Conservation (phyloP, 2,113 vertebrate genomes). For the Canis aureus region DNA sequence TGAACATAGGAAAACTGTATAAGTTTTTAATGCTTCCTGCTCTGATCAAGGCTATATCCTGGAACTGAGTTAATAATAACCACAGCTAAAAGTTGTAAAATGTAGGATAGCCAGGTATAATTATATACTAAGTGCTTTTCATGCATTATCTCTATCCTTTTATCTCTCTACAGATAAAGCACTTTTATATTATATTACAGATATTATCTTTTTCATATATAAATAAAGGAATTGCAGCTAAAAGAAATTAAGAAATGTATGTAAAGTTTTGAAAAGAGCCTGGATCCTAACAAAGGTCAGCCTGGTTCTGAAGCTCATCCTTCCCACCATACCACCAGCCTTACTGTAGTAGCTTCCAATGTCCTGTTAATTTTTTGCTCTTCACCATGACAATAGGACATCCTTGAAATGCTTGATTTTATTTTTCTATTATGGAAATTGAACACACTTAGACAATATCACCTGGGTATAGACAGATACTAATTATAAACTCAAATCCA, state of each 20-base stretch:
- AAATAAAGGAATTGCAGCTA: background rate
- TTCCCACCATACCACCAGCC: background rate
- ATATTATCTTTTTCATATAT: background rate
- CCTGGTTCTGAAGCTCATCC: background rate
- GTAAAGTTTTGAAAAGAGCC: background rate
- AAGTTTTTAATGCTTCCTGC: background rate
- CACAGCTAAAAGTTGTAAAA: background rate
- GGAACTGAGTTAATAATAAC: background rate
- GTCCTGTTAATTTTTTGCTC: background rate
- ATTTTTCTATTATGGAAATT: background rate
- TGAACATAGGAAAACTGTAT: background rate
- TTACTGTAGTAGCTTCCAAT: background rate
- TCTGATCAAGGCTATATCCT: background rate
- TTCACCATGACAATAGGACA: background rate
- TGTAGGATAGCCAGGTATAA: background rate
- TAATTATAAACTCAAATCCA: conserved; percentile 15
- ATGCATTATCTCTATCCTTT: background rate
- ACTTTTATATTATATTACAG: background rate
- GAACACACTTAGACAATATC: background rate
- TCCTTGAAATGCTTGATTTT: background rate
- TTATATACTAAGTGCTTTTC: background rate
- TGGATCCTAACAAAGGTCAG: background rate
- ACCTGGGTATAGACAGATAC: background rate
- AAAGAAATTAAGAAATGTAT: conserved; percentile 15
- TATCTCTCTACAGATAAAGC: background rate